These are phyloP conservation scores for Heteropelma amictum DNA, from an alignment of 2,888 invertebrate species.

Conservation along the genomic window DNA sequence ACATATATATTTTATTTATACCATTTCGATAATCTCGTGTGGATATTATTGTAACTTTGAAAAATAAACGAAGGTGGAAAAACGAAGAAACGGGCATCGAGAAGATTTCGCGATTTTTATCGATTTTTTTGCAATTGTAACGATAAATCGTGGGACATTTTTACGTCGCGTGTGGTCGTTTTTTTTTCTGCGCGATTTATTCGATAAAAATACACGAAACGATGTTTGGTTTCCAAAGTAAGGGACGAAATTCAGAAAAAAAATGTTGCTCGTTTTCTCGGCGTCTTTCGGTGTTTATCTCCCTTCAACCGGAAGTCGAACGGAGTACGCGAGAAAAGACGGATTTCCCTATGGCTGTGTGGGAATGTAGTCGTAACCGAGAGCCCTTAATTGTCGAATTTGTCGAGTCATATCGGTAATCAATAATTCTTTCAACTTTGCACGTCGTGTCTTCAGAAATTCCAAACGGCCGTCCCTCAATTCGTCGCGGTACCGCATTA, in stretches of 20 bases:
- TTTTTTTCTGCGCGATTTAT: too few species aligned
- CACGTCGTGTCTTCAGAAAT: constrained; percentile 56
- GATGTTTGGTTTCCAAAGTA: too few species aligned
- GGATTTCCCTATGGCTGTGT: constrained; percentile 61
- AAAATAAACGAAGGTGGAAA: constrained; percentile 60
- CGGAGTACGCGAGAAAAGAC: constrained; percentile 36
- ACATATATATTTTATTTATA: constrained; percentile 59
- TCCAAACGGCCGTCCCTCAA: constrained; percentile 46
- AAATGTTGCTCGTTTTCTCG: too few species aligned
- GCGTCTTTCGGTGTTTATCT: too few species aligned
- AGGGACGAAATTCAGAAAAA: too few species aligned
- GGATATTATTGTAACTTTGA: constrained; percentile 60
- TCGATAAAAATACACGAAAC: too few species aligned
- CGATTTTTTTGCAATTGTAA: not conserved
- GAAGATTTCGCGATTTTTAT: not conserved
- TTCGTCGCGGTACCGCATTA: constrained; percentile 48
- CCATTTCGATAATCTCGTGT: constrained; percentile 46
- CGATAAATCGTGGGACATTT: too few species aligned
- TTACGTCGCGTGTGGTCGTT: too few species aligned
- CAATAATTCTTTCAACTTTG: constrained; percentile 54
- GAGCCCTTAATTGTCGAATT: constrained; percentile 59
- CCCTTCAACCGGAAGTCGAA: not conserved
- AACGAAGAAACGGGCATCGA: not conserved
- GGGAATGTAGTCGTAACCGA: constrained; percentile 64
- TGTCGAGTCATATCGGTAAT: constrained; percentile 55